A percentile compares a stretch with the other conserved stretches of the same genome.
Evolutionary conservation across 2,113 vertebrate genomes (phyloP).

Genomic region (Nyctibius bracteatus): DNA sequence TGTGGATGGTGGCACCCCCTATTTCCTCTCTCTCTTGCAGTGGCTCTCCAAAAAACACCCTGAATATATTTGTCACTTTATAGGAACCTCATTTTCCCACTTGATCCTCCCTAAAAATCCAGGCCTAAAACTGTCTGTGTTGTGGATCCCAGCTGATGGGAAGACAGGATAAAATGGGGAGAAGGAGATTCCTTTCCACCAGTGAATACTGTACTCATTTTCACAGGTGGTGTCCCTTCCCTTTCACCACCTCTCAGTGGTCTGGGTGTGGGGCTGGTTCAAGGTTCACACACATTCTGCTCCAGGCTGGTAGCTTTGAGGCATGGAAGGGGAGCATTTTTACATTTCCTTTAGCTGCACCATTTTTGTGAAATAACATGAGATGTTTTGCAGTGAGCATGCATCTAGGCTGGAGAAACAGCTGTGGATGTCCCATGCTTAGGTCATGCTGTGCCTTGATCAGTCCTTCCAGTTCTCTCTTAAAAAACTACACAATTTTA

Average conservation of each 20-base stretch:
- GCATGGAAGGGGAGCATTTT: background rate
- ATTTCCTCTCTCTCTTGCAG: background rate
- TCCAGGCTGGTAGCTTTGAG: background rate
- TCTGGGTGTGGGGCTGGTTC: background rate
- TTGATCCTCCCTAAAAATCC: background rate
- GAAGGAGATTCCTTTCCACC: background rate
- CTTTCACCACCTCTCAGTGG: background rate
- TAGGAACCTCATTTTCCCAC: background rate
- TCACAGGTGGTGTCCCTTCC: background rate
- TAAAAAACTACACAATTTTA: background rate
- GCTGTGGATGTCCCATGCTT: background rate
- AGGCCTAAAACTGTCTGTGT: background rate
- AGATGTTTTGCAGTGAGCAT: background rate
- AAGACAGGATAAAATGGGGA: background rate
- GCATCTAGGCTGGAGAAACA: background rate
- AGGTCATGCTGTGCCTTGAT: background rate
- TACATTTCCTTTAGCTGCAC: background rate
- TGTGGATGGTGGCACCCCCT: background rate
- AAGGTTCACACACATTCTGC: fast-evolving
- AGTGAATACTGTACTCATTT: background rate
- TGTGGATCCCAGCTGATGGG: background rate
- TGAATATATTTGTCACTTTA: background rate
- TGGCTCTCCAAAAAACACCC: background rate
- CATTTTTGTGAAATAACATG: background rate
- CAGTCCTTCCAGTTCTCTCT: background rate